Conservation (phyloP, 2,113 vertebrate species). For the Microtus ochrogaster region DNA sequence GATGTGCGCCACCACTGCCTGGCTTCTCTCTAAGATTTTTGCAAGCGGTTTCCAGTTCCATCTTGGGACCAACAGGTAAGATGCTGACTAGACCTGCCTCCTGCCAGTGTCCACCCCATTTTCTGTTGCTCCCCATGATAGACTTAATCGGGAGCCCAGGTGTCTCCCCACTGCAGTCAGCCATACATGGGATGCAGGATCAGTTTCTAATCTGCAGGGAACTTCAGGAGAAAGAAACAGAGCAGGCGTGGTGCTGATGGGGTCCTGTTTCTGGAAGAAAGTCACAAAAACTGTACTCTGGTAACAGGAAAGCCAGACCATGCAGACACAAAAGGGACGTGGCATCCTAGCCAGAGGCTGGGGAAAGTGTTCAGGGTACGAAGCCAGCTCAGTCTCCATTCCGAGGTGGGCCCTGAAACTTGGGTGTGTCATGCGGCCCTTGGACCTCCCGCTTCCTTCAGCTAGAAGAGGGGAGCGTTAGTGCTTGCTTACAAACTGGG, state of each 20-base stretch:
- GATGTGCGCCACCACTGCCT: fast-evolving
- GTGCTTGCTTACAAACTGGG: not conserved
- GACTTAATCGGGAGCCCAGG: not conserved
- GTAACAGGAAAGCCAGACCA: not conserved
- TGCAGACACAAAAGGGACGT: fast-evolving
- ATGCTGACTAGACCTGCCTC: not conserved
- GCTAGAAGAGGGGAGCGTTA: not conserved
- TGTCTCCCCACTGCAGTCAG: not conserved
- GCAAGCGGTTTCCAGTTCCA: not conserved
- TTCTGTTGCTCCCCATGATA: not conserved
- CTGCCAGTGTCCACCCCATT: not conserved
- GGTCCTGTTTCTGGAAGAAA: not conserved
- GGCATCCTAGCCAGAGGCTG: not conserved
- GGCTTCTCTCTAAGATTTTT: not conserved
- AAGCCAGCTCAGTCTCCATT: not conserved
- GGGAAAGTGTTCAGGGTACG: not conserved
- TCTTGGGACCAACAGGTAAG: not conserved
- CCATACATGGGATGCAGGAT: not conserved
- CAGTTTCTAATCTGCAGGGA: constrained; percentile 22
- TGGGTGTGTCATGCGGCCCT: not conserved
- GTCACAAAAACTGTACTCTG: not conserved
- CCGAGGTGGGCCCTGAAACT: not conserved
- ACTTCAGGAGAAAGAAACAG: constrained; percentile 6
- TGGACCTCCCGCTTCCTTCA: not conserved
- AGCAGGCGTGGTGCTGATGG: not conserved